These are phyloP conservation scores for Phrynocephalus versicolor DNA, from an alignment of 2,113 vertebrate species.

Conservation along the genomic window DNA sequence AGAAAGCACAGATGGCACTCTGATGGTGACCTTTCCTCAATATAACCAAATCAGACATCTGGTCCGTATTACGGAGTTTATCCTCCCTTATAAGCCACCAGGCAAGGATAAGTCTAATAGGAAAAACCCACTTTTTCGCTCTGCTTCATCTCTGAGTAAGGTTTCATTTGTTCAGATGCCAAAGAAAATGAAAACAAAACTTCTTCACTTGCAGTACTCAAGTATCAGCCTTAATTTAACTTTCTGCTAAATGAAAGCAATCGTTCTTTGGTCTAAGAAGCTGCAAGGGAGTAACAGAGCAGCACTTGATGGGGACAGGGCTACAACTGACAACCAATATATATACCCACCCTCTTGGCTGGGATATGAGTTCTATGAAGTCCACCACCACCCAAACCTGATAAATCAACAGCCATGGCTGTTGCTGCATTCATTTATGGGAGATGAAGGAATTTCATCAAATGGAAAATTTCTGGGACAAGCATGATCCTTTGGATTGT, in stretches of 20 bases:
- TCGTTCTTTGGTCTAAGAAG: constrained; percentile 11
- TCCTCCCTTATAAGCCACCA: constrained; percentile 53
- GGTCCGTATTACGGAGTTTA: constrained; percentile 48
- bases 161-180: constrained; percentile 47
- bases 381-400: background rate
- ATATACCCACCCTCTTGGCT: background rate
- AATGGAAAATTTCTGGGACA: too few relatives aligned
- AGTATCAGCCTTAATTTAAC: constrained; percentile 39
- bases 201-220: constrained; percentile 31
- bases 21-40: constrained; percentile 58
- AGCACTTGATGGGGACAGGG: constrained; percentile 3
- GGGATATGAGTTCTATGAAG: background rate
- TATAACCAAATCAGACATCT: constrained; percentile 61
- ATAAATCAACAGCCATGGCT: constrained; percentile 3
- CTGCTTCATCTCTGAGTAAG: constrained; percentile 19
- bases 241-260: constrained; percentile 38
- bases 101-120: constrained; percentile 43
- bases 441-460: background rate
- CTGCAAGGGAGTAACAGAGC: background rate
- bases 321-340: background rate
- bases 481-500: background rate
- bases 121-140: constrained; percentile 49
- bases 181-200: constrained; percentile 9
- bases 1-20: constrained; percentile 58
- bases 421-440: background rate